Evolutionary conservation across 2,113 vertebrate genomes (phyloP).

Genomic region (Climacteris rufus): DNA sequence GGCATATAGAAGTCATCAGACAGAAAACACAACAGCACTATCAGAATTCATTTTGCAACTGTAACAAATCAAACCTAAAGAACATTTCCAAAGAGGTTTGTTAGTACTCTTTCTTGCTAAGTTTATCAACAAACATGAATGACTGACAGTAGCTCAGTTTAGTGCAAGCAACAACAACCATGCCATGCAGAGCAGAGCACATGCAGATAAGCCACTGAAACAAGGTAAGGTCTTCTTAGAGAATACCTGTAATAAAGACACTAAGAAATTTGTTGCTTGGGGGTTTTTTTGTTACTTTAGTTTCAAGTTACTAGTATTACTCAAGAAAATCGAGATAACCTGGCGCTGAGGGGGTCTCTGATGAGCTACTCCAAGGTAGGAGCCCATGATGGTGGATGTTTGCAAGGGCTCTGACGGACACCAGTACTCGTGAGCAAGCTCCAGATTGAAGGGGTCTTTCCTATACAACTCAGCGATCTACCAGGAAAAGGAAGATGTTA

Average conservation of each 20-base stretch:
- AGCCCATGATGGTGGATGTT: constrained; percentile 85
- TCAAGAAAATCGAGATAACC: constrained; percentile 60
- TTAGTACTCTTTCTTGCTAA: not conserved
- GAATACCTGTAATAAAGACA: not conserved
- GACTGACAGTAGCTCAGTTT: not conserved
- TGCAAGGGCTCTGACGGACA: constrained; percentile 92
- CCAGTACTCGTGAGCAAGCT: constrained; percentile 93
- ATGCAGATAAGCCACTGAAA: not conserved
- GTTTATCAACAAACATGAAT: not conserved
- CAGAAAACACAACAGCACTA: not conserved
- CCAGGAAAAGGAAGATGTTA: not conserved
- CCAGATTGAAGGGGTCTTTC: constrained; percentile 87
- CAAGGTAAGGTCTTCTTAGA: not conserved
- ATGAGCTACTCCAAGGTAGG: constrained; percentile 89
- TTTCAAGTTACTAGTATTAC: not conserved
- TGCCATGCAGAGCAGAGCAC: not conserved
- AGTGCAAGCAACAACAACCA: not conserved
- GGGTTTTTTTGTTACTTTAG: not conserved
- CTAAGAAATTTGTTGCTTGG: not conserved
- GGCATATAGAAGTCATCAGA: not conserved
- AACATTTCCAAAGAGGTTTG: not conserved
- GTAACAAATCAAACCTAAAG: not conserved
- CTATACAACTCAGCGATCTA: constrained; percentile 92
- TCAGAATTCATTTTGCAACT: not conserved
- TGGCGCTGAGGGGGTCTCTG: constrained; percentile 96